Evolutionary conservation across 2,888 invertebrate genomes (phyloP).

Genomic region (Drosophila sordidula): DNA sequence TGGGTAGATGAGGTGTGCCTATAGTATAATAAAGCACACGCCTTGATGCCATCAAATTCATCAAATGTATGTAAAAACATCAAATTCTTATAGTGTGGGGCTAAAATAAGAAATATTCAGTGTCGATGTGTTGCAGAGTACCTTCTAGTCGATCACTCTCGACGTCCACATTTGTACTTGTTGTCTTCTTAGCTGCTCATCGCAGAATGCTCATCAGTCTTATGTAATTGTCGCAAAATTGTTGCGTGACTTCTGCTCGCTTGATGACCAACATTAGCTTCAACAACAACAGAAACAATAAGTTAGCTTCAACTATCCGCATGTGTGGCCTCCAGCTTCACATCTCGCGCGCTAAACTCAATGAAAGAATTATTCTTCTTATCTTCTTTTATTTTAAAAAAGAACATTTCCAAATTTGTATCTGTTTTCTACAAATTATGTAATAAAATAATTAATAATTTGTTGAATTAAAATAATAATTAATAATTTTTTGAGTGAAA

Average conservation of each 20-base stretch:
- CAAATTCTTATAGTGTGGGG: no score
- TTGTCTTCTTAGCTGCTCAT: constrained; percentile 2
- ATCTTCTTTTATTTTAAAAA: no score
- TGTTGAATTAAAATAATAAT: no score
- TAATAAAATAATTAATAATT: no score
- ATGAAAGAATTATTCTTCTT: no score
- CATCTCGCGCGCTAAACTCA: background rate
- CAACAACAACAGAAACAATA: background rate
- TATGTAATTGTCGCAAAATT: constrained; percentile 59
- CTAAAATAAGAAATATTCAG: background rate
- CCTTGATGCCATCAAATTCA: no score
- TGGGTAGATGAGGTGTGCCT: no score
- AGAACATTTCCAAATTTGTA: no score
- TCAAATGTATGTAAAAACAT: no score
- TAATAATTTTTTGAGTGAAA: no score
- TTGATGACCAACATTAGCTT: constrained; percentile 27
- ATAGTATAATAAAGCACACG: no score
- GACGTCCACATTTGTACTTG: background rate
- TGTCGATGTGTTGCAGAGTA: background rate
- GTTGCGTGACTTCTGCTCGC: constrained; percentile 54
- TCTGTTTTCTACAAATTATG: no score
- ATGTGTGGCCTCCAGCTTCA: constrained; percentile 27
- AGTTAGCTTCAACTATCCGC: constrained; percentile 4
- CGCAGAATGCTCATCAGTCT: constrained; percentile 47
- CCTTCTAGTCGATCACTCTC: background rate